phyloP scores from a whole-genome alignment of 2,888 invertebrate species.

The Drosophila aldrichi region DNA sequence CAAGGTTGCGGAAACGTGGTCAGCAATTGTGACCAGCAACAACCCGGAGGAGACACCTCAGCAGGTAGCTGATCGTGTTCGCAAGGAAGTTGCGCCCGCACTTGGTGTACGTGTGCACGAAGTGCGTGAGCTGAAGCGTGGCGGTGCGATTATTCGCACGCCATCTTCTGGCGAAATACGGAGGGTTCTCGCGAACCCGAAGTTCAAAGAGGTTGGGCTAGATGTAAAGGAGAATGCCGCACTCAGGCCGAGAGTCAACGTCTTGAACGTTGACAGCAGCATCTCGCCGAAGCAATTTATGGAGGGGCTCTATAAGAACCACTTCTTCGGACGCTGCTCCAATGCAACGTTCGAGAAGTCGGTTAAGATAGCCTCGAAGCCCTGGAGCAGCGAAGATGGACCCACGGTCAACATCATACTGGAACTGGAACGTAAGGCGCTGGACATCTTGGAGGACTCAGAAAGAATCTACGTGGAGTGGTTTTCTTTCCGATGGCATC shows the following conservation, averaged over 20 bases:
- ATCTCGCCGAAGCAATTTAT: background rate
- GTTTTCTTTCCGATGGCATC: background rate
- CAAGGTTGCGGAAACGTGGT: background rate
- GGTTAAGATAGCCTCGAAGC: background rate
- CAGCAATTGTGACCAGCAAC: background rate
- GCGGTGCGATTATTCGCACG: background rate
- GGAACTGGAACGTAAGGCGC: background rate
- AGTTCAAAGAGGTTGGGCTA: background rate
- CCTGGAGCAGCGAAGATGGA: background rate
- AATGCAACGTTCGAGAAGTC: background rate
- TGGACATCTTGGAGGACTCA: background rate
- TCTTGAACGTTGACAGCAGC: background rate
- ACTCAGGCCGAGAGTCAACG: too few relatives aligned
- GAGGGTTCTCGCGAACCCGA: background rate
- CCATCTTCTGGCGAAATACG: background rate
- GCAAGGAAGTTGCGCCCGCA: background rate
- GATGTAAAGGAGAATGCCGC: background rate
- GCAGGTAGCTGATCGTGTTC: background rate
- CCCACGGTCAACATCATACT: background rate
- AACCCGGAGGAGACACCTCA: background rate
- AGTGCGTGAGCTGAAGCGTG: background rate
- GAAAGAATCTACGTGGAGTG: background rate
- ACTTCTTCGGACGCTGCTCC: background rate
- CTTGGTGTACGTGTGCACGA: background rate
- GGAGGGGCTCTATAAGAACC: background rate